Percentiles rank a stretch among this genome's conserved stretches.
Evolutionary conservation across 2,113 vertebrate genomes (phyloP).

Genomic region (Peromyscus leucopus): DNA sequence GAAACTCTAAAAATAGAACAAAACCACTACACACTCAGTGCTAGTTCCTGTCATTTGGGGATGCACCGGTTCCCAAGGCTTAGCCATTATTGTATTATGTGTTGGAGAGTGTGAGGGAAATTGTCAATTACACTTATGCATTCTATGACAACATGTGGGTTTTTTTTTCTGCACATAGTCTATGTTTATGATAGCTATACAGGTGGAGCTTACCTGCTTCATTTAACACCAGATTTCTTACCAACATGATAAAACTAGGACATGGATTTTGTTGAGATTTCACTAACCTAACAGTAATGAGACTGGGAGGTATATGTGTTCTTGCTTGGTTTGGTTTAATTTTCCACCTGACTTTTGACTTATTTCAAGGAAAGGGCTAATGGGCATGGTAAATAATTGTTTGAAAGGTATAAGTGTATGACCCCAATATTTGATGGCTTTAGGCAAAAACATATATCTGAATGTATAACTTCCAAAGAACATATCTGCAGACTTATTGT

Average conservation of each 20-base stretch:
- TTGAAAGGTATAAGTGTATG: background rate
- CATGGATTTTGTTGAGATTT: background rate
- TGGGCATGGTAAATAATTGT: background rate
- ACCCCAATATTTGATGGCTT: background rate
- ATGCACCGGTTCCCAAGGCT: background rate
- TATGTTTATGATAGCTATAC: background rate
- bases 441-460: background rate
- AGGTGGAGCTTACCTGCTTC: slow-evolving; percentile 4
- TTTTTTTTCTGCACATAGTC: slow-evolving; percentile 4
- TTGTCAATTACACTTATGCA: background rate
- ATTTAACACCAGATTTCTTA: slow-evolving; percentile 40
- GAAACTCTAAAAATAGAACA: background rate
- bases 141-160: background rate
- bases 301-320: background rate
- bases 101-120: background rate
- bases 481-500: background rate
- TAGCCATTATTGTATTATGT: background rate
- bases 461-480: background rate
- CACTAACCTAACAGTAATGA: background rate
- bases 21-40: background rate
- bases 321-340: background rate
- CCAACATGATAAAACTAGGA: background rate
- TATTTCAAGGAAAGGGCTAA: background rate
- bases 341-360: background rate
- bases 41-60: background rate